A percentile compares a stretch with the other conserved stretches of the same genome.
These are phyloP conservation scores for Acomys russatus DNA, from an alignment of 2,797 vertebrate genomes.

Conservation along the genomic window DNA sequence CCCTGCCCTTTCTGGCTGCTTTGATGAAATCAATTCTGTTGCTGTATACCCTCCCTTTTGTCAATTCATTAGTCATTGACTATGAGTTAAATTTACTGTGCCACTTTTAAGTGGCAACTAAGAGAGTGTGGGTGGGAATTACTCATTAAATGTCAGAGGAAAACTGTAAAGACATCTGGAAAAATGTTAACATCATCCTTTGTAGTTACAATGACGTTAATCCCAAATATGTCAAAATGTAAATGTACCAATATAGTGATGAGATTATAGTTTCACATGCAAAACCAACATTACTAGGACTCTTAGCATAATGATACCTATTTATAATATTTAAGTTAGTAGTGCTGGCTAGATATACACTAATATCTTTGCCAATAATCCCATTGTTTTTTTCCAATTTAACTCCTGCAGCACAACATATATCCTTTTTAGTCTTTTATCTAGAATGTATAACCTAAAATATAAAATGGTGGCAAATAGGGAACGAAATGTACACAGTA, in stretches of 20 bases:
- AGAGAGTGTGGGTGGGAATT: background rate
- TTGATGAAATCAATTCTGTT: background rate
- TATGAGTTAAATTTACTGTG: background rate
- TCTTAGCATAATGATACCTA: conserved; percentile 85
- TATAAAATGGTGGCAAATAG: conserved; percentile 81
- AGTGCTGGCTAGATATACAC: conserved; percentile 90
- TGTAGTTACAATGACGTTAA: background rate
- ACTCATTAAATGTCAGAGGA: background rate
- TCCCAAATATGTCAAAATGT: background rate
- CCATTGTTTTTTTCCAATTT: conserved; percentile 70
- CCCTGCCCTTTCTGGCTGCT: background rate
- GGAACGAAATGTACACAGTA: background rate
- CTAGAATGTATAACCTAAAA: conserved; percentile 84
- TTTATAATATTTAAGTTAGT: conserved; percentile 84
- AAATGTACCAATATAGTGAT: background rate
- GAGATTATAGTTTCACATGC: background rate
- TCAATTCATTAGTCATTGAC: background rate
- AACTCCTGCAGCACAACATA: conserved; percentile 68
- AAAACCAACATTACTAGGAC: conserved; percentile 81
- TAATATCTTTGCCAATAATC: conserved; percentile 83
- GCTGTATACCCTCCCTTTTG: background rate
- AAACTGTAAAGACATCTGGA: background rate
- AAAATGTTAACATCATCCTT: background rate
- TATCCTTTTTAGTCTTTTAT: conserved; percentile 81
- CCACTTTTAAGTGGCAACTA: background rate